Evolutionary conservation across 1,140 invertebrate genomes (phyloP), one percentile per base, ranked within the genome.

Genomic region (Pararge aegeria): DNA sequence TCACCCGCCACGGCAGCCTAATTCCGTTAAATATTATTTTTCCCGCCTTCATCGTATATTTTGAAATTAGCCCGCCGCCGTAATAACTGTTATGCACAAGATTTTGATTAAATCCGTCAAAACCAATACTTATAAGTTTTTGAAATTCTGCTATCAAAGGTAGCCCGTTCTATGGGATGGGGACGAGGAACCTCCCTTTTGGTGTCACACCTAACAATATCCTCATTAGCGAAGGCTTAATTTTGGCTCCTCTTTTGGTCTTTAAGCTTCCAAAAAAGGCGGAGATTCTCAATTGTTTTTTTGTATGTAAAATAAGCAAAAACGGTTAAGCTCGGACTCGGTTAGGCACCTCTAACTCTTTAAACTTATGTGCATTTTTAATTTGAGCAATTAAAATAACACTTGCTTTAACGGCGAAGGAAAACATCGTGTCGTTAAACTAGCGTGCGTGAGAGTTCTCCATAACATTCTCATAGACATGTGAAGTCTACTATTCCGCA

Each of bases 121-220:
- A 88, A 86, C 82, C 79, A 86, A 88, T 88, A 87, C 75, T 88
- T 88, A 85, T 73, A 66, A 52, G 61, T 79, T 83, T 80, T 83
- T 80, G 79, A 80, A 57, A 38, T 64, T 63, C 55, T 64, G 72
- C 75, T 78, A 73, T 76, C 69, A 64, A 74, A 64, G 62, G 42
- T 60, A 52, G 27, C 15, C 34, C 44, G 37, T 61, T 50, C 46
- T 34, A 55, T 54, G 30, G 38, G 34, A 37, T 57, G 27, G 38
- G 13, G 10, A 24, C 48, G 20, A 37, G 21, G 68, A 24, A 60
- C 78, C 76, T 73, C 82, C 80, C 66, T 68, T 85, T 81, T 55
- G 60, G 52, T 81, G 80, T 82, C 61, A 48, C 30, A 19, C 46
- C 29, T 53, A 63, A 57, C 49, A 57, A 50, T 64, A 24, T 30